Base-by-base conservation (phyloP, 2,113 vertebrate species). In the Machaerirhynchus nigripectus region DNA sequence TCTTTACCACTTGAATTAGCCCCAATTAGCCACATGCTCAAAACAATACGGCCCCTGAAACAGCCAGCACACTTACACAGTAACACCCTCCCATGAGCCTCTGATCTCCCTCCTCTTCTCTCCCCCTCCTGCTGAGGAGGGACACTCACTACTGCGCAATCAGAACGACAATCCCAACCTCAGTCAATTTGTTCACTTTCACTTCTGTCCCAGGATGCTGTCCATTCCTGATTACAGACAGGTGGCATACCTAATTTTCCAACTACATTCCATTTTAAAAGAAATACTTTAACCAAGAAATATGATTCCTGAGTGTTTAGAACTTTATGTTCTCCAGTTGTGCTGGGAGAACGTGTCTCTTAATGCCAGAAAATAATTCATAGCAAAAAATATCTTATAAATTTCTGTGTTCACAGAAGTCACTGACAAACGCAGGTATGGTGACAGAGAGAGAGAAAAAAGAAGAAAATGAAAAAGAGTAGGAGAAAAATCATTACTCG, bases 401-500 rank as follows among this genome's bases (percentile, higher is more conserved):
- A n/a, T n/a, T n/a, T n/a, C n/a, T n/a, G 4, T 11, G 39, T 28
- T 52, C 65, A 79, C 7, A 64, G 24, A 13, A 71, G 28, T 31
- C 22, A 56, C 55, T 49, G 31, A 78, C 9, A 89, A 84, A 75
- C 30, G 8, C 69, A 50, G 23, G 11, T 27, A 42, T 20, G 4
- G 7, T 63, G 5, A 60, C 26, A 55, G 30, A 27, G 64, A 21
- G 9, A 42, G 33, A 15, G 18, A 19, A 3, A 17, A n/a, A 11
- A 6, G 10, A 57, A 63, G 30, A 14, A 4, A 57, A 31, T 15
- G 0, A 4, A 14, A 49, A 64, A 53, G 4, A 46, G 4, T 1
- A 1, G 56, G 16, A 68, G 3, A 64, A 49, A 89, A 64, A 31
- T 31, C 11, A 49, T 57, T 80, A 65, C 40, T 84, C 6, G 5